phyloP scores from a whole-genome alignment of 1,140 invertebrate genomes.

The Steinernema khuongi region DNA sequence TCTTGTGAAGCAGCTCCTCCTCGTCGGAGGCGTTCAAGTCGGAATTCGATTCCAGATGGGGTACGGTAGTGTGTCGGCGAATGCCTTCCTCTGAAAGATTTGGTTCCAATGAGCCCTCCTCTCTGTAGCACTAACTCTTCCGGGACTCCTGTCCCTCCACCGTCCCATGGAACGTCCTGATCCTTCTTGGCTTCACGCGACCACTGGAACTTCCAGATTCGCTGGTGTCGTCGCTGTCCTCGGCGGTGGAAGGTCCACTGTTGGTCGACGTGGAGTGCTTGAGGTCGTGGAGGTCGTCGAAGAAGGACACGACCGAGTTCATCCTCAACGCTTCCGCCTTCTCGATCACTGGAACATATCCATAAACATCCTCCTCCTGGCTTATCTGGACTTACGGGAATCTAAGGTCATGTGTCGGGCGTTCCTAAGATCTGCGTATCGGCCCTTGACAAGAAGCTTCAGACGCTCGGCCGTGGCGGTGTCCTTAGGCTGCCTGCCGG shows the following conservation, averaged over 20 bases:
- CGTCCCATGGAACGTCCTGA: not conserved
- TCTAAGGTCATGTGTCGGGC: not conserved
- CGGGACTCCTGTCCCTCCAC: not conserved
- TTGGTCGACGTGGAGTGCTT: not conserved
- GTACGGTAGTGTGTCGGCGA: conserved; percentile 1
- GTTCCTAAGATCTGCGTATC: not conserved
- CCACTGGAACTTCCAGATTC: not conserved
- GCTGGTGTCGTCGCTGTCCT: conserved; percentile 8
- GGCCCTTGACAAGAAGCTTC: not conserved
- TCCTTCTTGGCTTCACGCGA: not conserved
- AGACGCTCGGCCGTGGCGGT: not conserved
- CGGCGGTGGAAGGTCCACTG: not conserved
- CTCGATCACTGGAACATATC: not conserved
- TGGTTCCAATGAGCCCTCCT: no score
- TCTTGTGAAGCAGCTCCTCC: not conserved
- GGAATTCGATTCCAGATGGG: not conserved
- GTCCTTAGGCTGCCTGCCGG: not conserved
- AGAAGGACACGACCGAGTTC: not conserved
- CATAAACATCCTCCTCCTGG: not conserved
- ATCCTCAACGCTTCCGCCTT: not conserved
- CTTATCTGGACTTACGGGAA: conserved; percentile 1
- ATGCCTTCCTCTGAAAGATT: conserved; percentile 7
- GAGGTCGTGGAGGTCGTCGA: not conserved
- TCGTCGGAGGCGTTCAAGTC: not conserved
- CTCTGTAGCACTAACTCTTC: conserved; percentile 9